Percentiles rank a stretch among this genome's conserved stretches.
These are phyloP conservation scores for Alviniconcha marisindica DNA, from an alignment of 1,140 invertebrate species.

Conservation along the genomic window DNA sequence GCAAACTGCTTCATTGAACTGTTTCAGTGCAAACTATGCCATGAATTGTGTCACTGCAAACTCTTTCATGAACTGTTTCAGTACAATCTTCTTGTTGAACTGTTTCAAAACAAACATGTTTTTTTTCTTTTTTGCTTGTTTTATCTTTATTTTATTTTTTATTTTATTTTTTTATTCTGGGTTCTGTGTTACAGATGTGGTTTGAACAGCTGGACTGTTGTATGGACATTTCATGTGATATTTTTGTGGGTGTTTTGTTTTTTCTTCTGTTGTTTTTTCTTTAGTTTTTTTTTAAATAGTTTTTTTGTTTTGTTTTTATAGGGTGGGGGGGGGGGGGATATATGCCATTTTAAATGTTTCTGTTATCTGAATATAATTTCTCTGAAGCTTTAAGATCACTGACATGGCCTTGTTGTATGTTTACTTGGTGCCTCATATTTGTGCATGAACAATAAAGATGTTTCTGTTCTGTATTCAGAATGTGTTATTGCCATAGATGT, in stretches of 20 bases:
- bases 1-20: too few species aligned
- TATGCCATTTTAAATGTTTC: neutral
- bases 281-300: neutral
- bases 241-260: neutral
- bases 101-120: neutral
- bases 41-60: too few species aligned
- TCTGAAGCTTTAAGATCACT: neutral
- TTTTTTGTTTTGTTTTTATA: neutral
- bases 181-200: neutral
- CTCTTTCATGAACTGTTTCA: too few species aligned
- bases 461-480: neutral
- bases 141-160: slow-evolving; percentile 4
- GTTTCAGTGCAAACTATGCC: too few species aligned
- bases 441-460: slow-evolving; percentile 5
- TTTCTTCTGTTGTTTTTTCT: neutral
- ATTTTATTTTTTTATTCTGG: neutral
- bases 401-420: neutral
- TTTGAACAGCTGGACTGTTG: neutral
- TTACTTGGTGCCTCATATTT: neutral
- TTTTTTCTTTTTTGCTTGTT: neutral
- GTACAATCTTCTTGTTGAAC: too few species aligned
- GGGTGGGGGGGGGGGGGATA: too few species aligned
- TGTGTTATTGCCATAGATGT: neutral
- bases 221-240: too few species aligned
- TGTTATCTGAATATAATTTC: neutral